Percentiles rank a stretch among this genome's conserved stretches.
Evolutionary conservation across 2,888 invertebrate species (phyloP).

Genomic region (Torymus tubicola): DNA sequence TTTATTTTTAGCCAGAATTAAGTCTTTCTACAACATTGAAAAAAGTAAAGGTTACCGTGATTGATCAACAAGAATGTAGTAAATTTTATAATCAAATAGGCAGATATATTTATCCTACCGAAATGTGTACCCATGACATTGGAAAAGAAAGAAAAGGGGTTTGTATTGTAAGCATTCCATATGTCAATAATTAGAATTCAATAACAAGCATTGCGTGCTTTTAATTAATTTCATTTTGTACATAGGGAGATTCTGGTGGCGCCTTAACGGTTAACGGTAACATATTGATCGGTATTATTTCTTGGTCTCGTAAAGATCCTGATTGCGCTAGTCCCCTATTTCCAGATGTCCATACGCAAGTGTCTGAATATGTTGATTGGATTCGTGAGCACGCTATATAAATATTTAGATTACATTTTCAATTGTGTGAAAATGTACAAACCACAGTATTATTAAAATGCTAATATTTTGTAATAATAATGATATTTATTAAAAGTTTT

Average conservation of each 20-base stretch:
- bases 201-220: not conserved
- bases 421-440: too few species aligned
- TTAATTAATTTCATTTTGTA: slow-evolving; percentile 3
- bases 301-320: slow-evolving; percentile 51
- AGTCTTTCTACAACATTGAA: slow-evolving; percentile 23
- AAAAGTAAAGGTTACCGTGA: slow-evolving; percentile 38
- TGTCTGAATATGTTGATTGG: slow-evolving; percentile 48
- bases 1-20: slow-evolving; percentile 7
- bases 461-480: too few species aligned
- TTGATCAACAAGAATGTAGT: slow-evolving; percentile 39
- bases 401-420: not conserved
- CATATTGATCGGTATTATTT: slow-evolving; percentile 41
- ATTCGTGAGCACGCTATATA: slow-evolving; percentile 19
- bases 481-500: too few species aligned
- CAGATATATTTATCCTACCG: slow-evolving; percentile 30
- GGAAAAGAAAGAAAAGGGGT: slow-evolving; percentile 30
- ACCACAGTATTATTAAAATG: too few species aligned
- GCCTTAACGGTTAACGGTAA: slow-evolving; percentile 28
- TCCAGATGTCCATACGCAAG: slow-evolving; percentile 50
- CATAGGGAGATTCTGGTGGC: slow-evolving; percentile 52
- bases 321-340: slow-evolving; percentile 45
- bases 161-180: slow-evolving; percentile 44
- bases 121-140: slow-evolving; percentile 46
- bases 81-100: not conserved
- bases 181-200: not conserved